Conservation (phyloP, 2,888 invertebrate genomes). For the Trisateles emortualis region DNA sequence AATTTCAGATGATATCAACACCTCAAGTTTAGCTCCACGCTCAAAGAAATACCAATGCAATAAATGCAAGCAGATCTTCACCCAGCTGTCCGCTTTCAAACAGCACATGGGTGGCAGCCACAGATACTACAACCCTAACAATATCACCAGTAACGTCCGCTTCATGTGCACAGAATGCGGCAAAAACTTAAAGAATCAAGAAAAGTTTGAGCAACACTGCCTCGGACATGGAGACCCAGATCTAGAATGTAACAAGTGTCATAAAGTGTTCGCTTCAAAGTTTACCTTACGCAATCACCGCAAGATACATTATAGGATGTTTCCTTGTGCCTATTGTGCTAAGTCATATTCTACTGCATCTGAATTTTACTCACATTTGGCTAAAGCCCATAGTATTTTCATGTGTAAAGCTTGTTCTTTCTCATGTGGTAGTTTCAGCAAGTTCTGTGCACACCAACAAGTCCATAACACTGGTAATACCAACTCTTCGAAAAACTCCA, state of each 20-base stretch:
- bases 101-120: conserved; percentile 69
- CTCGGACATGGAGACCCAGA: conserved; percentile 79
- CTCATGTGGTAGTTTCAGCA: conserved; percentile 46
- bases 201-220: conserved; percentile 74
- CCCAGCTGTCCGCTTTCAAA: conserved; percentile 67
- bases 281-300: conserved; percentile 74
- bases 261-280: conserved; percentile 80
- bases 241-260: conserved; percentile 75
- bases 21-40: conserved; percentile 37
- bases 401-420: conserved; percentile 64
- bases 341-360: conserved; percentile 59
- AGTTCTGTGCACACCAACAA: conserved; percentile 55
- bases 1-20: conserved; percentile 43
- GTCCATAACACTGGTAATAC: conserved; percentile 30
- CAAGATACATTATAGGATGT: conserved; percentile 72
- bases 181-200: conserved; percentile 67
- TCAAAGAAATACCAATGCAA: conserved; percentile 77
- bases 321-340: conserved; percentile 64
- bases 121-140: conserved; percentile 33
- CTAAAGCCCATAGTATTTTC: conserved; percentile 61
- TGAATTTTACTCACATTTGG: conserved; percentile 60
- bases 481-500: conserved; percentile 24
- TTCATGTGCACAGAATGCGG: conserved; percentile 73
- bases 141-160: conserved; percentile 43
- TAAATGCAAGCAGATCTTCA: conserved; percentile 77